Conservation (phyloP, 2,888 invertebrate species). For the Limnephilus lunatus region DNA sequence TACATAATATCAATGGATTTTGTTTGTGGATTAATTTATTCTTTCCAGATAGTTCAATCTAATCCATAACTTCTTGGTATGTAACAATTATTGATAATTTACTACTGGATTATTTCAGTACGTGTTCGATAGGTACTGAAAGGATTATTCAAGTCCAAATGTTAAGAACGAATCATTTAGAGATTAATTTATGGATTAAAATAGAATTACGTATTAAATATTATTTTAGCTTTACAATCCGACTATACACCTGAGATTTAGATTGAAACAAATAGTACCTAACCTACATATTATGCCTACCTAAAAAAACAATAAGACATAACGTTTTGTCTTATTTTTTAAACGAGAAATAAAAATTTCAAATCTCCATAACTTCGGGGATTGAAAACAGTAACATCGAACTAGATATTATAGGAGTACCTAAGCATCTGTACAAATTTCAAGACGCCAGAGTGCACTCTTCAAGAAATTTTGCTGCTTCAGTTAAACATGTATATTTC, state of each 20-base stretch:
- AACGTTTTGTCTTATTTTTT: too few species aligned
- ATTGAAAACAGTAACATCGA: background rate
- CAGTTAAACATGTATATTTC: background rate
- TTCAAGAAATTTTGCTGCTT: background rate
- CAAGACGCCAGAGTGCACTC: background rate
- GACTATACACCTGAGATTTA: background rate
- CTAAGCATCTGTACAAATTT: too few species aligned
- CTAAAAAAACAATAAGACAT: too few species aligned
- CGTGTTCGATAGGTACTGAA: background rate
- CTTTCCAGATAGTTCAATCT: background rate
- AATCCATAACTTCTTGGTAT: background rate
- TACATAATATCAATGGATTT: background rate
- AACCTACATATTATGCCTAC: background rate
- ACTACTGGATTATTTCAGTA: background rate
- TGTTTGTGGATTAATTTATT: background rate
- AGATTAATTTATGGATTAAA: background rate
- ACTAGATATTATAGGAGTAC: background rate
- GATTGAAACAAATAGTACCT: background rate
- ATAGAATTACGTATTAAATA: background rate
- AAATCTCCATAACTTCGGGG: too few species aligned
- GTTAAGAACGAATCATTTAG: background rate
- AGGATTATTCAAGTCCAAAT: background rate
- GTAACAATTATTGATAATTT: background rate
- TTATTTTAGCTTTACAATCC: background rate
- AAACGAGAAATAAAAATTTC: background rate